phyloP scores from a whole-genome alignment of 2,113 vertebrate species.

The Sardina pilchardus region DNA sequence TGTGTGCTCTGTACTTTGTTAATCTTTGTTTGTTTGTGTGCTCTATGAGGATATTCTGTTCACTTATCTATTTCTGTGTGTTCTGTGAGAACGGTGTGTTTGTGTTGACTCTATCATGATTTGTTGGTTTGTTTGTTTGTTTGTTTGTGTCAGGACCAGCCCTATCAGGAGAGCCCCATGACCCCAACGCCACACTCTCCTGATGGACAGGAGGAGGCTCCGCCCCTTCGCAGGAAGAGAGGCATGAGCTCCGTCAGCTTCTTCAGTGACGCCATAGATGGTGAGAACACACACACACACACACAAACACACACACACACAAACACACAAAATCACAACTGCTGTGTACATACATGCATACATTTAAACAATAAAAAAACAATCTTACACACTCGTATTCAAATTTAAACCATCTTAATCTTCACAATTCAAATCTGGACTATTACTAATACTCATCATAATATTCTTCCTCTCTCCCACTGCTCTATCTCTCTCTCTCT shows the following conservation, averaged over 20 bases:
- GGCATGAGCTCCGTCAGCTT: conserved; percentile 91
- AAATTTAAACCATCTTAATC: no score
- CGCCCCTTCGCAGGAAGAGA: conserved; percentile 77
- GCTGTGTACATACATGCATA: no score
- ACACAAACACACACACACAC: no score
- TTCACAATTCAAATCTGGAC: no score
- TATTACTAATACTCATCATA: no score
- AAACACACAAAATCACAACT: no score
- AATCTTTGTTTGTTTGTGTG: not conserved
- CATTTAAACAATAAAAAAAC: no score
- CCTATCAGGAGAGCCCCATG: conserved; percentile 49
- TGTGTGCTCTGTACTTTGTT: not conserved
- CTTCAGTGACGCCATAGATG: conserved; percentile 92
- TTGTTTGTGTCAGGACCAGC: conserved; percentile 48
- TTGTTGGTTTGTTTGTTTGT: no score
- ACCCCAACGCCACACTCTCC: conserved; percentile 67
- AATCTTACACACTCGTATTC: no score
- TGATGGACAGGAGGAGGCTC: conserved; percentile 70
- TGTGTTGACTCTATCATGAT: no score
- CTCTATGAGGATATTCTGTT: not conserved
- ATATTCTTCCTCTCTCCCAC: no score
- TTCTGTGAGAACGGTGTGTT: no score
- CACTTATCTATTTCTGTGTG: not conserved
- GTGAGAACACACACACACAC: conserved; percentile 63
- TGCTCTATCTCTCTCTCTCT: conserved; percentile 13